These are phyloP conservation scores for Orchesella flavescens DNA, from an alignment of 2,888 invertebrate genomes.

Conservation along the genomic window DNA sequence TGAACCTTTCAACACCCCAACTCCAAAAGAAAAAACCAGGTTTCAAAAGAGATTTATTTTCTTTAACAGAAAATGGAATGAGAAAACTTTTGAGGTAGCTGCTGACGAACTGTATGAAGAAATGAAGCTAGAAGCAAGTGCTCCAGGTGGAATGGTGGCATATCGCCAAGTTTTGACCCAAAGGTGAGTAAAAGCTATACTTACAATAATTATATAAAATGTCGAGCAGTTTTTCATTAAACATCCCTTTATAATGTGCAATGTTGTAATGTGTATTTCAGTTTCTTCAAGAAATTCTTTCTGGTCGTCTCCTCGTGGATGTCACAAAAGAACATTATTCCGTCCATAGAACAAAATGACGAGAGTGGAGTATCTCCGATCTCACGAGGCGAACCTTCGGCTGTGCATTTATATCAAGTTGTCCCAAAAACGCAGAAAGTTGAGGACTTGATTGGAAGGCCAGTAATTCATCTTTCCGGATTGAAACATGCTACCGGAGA, in stretches of 20 bases:
- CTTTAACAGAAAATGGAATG: constrained; percentile 79
- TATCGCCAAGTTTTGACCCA: constrained; percentile 85
- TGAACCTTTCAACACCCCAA: too few species aligned
- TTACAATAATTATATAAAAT: neutral
- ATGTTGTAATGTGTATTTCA: constrained; percentile 63
- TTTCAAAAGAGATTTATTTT: constrained; percentile 5
- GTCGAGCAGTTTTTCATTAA: too few species aligned
- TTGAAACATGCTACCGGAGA: constrained; percentile 86
- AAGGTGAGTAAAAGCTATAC: constrained; percentile 73
- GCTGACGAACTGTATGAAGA: constrained; percentile 82
- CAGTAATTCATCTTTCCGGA: constrained; percentile 86
- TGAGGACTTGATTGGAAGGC: constrained; percentile 86
- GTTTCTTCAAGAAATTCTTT: constrained; percentile 78
- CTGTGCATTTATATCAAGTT: constrained; percentile 80
- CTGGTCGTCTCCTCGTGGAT: constrained; percentile 72
- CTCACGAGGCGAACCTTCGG: constrained; percentile 78
- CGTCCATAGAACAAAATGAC: neutral
- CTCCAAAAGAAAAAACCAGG: neutral
- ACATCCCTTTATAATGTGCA: too few species aligned
- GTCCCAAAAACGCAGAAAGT: constrained; percentile 74
- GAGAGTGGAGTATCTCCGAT: constrained; percentile 75
- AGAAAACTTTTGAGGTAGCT: constrained; percentile 78
- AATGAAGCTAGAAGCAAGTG: constrained; percentile 82
- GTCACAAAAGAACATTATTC: too few species aligned
- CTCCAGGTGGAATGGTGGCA: constrained; percentile 88